Evolutionary conservation across 2,888 invertebrate species (phyloP).

Genomic region (Drosophila paramelanica): DNA sequence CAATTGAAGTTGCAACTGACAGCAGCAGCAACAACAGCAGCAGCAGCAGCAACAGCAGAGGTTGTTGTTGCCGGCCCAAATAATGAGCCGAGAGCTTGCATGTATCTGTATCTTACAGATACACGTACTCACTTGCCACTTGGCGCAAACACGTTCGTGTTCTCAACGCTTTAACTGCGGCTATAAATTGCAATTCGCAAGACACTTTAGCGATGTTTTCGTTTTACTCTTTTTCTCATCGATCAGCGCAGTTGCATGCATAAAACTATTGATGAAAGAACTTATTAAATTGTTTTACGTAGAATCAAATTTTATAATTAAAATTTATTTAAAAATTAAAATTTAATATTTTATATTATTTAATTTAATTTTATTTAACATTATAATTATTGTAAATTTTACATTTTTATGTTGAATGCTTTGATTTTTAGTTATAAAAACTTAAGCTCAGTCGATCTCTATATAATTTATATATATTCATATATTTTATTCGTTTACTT

Average conservation of each 20-base stretch:
- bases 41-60: background rate
- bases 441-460: no score
- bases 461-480: no score
- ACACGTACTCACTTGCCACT: conserved; percentile 31
- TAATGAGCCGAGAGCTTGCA: conserved; percentile 46
- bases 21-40: conserved; percentile 18
- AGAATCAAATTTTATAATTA: no score
- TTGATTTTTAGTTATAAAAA: no score
- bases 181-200: conserved; percentile 42
- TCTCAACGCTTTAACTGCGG: conserved; percentile 17
- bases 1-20: conserved; percentile 68
- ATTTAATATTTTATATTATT: no score
- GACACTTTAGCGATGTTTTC: conserved; percentile 4
- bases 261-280: background rate
- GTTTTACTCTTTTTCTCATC: background rate
- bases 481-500: no score
- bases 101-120: conserved; percentile 36
- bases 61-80: conserved; percentile 17
- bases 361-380: no score
- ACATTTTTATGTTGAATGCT: no score
- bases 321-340: no score
- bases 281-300: background rate
- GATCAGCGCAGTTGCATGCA: conserved; percentile 3
- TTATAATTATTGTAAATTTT: no score
- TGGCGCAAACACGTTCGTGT: conserved; percentile 37